Base-by-base conservation (phyloP, 2,113 vertebrate genomes). In the Nothoprocta pentlandii region DNA sequence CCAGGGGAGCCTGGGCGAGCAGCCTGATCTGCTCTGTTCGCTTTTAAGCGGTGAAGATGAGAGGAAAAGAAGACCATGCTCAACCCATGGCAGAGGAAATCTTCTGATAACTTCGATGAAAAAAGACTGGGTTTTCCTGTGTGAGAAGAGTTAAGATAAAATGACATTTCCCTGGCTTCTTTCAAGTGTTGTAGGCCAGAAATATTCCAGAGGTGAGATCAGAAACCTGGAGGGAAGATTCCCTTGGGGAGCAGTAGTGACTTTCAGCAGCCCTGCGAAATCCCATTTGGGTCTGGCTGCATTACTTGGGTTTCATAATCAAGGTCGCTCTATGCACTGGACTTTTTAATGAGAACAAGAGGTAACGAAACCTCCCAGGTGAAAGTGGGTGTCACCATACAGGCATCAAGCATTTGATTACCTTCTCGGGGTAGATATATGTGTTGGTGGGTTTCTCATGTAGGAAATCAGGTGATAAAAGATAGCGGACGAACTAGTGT, bases 101-200 rank as follows among this genome's bases (percentile, higher is more conserved):
- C 63, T 74, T 80, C 75, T 67, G 28, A 53, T 59, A 68, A 56
- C 28, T 59, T 80, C 23, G 5, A 14, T 54, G 49, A 66, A 63
- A 85, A 87, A 23, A 39, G 4, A 8, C 10, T 13, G 1, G 54
- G 4, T 68, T 87, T 91, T 58, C 41, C 47, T 71, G 28, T 51
- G 13, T 71, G 39, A 86, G 39, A 28, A 44, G 68, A 85, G 53
- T 56, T 89, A 90, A 91, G 91, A 87, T 90, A 90, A 91, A 91
- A 71, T 63, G 8, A 76, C 51, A 75, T 83, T 94, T 94, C 61
- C 82, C 42, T 63, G 71, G 16, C 46, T 93, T 90, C 80, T 85
- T 90, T 64, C 32, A 91, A 89, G 56, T 63, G 10, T 67, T 78
- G 11, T 56, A 88, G 32, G 36, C 68, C 73, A 91, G 46, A 85